Conservation (phyloP, 1,140 invertebrate genomes). For the Dendroctonus ponderosae region DNA sequence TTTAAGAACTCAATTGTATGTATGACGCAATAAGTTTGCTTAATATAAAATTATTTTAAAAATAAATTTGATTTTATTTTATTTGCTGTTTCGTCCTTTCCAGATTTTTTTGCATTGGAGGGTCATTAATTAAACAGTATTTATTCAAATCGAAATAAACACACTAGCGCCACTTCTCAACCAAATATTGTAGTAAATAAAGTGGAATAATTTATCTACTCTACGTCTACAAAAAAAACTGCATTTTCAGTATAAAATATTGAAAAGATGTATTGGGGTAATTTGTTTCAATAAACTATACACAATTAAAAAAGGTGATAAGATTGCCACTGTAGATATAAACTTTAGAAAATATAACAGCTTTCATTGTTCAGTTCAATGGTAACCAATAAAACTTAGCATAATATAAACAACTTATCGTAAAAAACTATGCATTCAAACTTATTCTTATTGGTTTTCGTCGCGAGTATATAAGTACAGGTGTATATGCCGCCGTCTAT, state of each 20-base stretch:
- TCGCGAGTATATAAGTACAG: too few species aligned
- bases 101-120: too few species aligned
- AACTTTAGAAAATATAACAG: conserved; percentile 33
- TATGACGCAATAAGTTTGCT: conserved; percentile 24
- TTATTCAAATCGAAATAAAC: too few species aligned
- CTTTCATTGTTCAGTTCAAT: conserved; percentile 14
- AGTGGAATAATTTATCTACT: not conserved
- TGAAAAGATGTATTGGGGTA: conserved; percentile 26
- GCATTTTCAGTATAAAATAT: conserved; percentile 20
- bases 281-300: conserved; percentile 20
- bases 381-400: conserved; percentile 21
- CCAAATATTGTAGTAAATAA: too few species aligned
- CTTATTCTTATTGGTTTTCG: conserved; percentile 3
- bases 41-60: conserved; percentile 26
- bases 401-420: not conserved
- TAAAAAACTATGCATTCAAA: conserved; percentile 10
- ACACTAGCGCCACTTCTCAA: too few species aligned
- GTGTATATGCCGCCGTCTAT: too few species aligned
- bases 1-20: not conserved
- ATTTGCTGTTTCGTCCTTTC: not conserved
- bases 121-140: too few species aligned
- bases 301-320: conserved; percentile 16
- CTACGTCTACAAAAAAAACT: not conserved
- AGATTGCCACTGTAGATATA: conserved; percentile 19
- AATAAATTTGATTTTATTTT: conserved; percentile 10